Percentiles rank a stretch among this genome's conserved stretches.
Evolutionary conservation across 1,140 invertebrate species (phyloP).

Genomic region (Adelges cooleyi): DNA sequence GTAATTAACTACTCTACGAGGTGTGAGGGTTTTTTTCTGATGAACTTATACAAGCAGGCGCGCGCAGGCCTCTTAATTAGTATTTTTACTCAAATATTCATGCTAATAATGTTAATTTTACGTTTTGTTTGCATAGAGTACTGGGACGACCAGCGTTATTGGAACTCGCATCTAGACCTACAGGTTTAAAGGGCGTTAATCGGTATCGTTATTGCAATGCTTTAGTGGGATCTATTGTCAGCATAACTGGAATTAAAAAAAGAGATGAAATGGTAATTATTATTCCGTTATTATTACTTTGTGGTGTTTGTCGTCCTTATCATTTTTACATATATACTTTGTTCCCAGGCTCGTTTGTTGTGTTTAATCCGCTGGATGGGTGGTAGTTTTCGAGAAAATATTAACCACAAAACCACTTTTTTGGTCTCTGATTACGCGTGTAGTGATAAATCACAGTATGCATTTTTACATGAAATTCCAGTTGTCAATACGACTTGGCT

Average conservation of each 20-base stretch:
- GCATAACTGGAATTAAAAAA: conserved; percentile 79
- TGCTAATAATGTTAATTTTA: too few relatives aligned
- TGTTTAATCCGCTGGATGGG: conserved; percentile 82
- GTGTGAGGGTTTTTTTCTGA: too few relatives aligned
- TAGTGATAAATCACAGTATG: conserved; percentile 80
- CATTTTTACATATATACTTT: conserved; percentile 14
- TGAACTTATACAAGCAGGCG: too few relatives aligned
- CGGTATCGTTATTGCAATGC: conserved; percentile 54
- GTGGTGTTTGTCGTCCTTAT: conserved; percentile 24
- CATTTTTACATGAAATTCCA: conserved; percentile 74
- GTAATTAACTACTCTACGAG: too few relatives aligned
- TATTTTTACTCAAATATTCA: too few relatives aligned
- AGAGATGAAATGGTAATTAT: conserved; percentile 70
- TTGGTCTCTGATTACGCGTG: conserved; percentile 74
- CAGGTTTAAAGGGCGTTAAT: conserved; percentile 34
- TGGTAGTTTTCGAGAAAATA: conserved; percentile 83
- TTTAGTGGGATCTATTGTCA: conserved; percentile 73
- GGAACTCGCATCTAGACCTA: conserved; percentile 56
- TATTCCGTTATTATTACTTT: not conserved
- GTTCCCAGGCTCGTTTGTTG: conserved; percentile 51
- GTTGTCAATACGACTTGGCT: conserved; percentile 84
- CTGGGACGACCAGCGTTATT: conserved; percentile 51
- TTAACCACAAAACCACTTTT: conserved; percentile 78
- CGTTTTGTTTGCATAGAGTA: conserved; percentile 30
- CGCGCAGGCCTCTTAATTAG: too few relatives aligned